phyloP scores from a whole-genome alignment of 2,888 invertebrate genomes.

The Oasisia sp. region DNA sequence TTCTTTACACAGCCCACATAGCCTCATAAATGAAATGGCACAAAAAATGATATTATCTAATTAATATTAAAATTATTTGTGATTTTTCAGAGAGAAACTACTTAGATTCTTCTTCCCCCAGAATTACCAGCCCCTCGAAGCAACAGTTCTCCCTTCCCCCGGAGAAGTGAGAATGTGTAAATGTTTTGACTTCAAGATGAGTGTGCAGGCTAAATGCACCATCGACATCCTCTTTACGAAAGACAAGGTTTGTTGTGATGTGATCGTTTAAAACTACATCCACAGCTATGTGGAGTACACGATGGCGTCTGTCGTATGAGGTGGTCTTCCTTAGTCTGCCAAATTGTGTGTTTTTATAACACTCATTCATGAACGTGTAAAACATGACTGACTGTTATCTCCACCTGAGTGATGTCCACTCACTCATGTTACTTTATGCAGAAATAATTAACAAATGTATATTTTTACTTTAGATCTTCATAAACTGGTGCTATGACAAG shows the following conservation, averaged over 20 bases:
- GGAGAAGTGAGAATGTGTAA: constrained; percentile 90
- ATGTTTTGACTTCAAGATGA: constrained; percentile 90
- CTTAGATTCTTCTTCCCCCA: constrained; percentile 92
- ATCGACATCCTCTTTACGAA: constrained; percentile 97
- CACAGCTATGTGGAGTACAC: constrained; percentile 29
- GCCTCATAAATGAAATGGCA: too few relatives aligned
- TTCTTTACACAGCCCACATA: too few relatives aligned
- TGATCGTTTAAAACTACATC: constrained; percentile 20
- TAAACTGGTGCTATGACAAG: too few relatives aligned
- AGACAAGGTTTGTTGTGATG: constrained; percentile 70
- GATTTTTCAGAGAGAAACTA: constrained; percentile 76
- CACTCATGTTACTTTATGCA: too few relatives aligned
- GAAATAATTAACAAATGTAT: too few relatives aligned
- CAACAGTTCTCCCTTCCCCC: constrained; percentile 83
- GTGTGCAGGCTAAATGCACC: constrained; percentile 88
- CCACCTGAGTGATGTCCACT: too few relatives aligned
- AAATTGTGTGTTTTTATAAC: neutral
- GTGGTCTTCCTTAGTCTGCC: neutral
- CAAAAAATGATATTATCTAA: neutral
- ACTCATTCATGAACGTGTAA: too few relatives aligned
- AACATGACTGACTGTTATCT: too few relatives aligned
- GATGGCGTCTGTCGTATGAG: neutral
- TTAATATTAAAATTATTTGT: neutral
- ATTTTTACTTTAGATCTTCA: too few relatives aligned
- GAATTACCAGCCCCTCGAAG: constrained; percentile 64